These are phyloP conservation scores for Catostylus mosaicus DNA, from an alignment of 30 jellyfish, hydroid and myxozoan species.

Conservation along the genomic window DNA sequence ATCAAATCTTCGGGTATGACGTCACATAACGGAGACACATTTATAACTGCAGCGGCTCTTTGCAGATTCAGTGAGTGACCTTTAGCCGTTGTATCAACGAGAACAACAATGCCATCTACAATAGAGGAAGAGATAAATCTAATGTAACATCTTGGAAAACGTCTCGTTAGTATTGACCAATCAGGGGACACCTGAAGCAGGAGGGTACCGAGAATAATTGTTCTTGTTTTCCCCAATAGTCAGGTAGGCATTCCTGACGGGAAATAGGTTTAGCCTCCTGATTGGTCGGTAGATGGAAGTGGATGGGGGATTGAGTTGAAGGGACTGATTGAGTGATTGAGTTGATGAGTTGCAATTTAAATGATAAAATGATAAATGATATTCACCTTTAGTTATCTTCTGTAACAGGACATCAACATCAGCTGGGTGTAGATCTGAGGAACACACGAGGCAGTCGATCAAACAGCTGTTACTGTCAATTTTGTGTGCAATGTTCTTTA, in stretches of 20 bases:
- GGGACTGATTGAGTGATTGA: too few species aligned
- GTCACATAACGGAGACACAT: neutral
- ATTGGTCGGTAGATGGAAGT: too few species aligned
- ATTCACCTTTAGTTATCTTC: neutral
- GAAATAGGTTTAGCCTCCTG: too few species aligned
- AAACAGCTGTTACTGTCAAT: neutral
- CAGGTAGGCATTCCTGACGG: too few species aligned
- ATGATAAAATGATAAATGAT: neutral
- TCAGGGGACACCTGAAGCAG: too few species aligned
- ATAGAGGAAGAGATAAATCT: neutral
- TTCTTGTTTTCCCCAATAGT: too few species aligned
- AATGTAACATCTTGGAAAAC: neutral
- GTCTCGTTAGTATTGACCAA: too few species aligned
- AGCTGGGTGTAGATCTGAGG: constrained; percentile 25
- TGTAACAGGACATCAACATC: neutral
- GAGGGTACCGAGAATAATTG: too few species aligned
- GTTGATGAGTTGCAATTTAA: neutral
- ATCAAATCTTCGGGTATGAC: neutral
- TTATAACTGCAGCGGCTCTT: neutral
- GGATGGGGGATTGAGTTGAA: too few species aligned
- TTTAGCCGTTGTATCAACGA: neutral
- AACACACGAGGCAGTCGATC: constrained; percentile 13
- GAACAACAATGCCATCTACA: constrained; percentile 21
- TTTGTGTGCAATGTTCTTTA: neutral
- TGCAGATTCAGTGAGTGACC: neutral